A percentile compares a stretch with the other conserved stretches of the same genome.
phyloP scores from a whole-genome alignment of 1,140 invertebrate species.

The Meloidogyne chitwoodi region DNA sequence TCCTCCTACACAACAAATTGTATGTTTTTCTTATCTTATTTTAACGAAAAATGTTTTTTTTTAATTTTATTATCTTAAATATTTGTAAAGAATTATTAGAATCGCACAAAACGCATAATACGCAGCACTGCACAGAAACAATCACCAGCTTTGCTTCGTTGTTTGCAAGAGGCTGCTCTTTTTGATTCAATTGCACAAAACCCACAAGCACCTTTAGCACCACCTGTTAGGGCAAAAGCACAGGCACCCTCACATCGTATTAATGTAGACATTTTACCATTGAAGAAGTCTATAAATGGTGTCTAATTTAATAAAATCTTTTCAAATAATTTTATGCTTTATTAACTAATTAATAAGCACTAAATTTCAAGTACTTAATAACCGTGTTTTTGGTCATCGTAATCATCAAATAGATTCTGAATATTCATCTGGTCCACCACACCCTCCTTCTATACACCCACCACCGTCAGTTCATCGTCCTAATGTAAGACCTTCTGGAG shows the following conservation, averaged over 20 bases:
- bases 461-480: not conserved
- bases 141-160: not conserved
- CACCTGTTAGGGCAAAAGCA: not conserved
- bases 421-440: not conserved
- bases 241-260: not conserved
- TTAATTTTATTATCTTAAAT: not conserved
- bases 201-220: not conserved
- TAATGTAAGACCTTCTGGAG: not conserved
- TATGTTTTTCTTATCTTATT: not conserved
- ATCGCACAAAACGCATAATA: not conserved
- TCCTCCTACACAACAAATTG: not conserved
- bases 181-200: not conserved
- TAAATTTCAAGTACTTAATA: not conserved
- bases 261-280: not conserved
- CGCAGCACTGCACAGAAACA: not conserved
- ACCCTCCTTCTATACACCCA: not conserved
- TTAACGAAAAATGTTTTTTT: too few relatives aligned
- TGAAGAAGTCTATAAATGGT: not conserved
- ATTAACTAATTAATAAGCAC: not conserved
- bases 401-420: not conserved
- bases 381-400: not conserved
- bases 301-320: too few relatives aligned
- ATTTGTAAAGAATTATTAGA: not conserved
- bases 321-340: not conserved
- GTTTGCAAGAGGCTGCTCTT: not conserved